Base-by-base conservation (phyloP, 2,888 invertebrate species). In the Tromatobia lineatoria region DNA sequence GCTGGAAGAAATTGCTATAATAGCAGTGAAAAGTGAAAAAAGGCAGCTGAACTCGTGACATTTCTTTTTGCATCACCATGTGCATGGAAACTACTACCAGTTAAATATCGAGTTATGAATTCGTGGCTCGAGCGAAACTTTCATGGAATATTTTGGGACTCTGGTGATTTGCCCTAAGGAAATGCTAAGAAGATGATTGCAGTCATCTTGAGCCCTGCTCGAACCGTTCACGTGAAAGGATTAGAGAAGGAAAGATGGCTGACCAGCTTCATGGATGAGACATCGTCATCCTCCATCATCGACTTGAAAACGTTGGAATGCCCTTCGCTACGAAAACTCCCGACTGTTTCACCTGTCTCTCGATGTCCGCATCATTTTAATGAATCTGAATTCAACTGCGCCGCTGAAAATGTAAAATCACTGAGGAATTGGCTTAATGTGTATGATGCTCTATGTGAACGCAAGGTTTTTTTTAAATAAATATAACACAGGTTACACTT, bases 41-140 rank as follows among this genome's bases (percentile, higher is more conserved):
- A 8, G 15, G 4, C n/a, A n/a, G 23, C 3, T 25, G 38, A 57
- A 15, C 64, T 50, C 3, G 25, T 54, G 38, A 75, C 52, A 13
- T n/a, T 83, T 10, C 38, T 82, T 23, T 77, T 85, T 45, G 29
- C 74, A 57, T 29, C 77, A 25, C 77, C 77, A 1, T 52, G 13
- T 13, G 0, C 34, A 4, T 34, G 34, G 34, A 34, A 4, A 4
- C 4, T 7, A 7, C 34, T 34, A 34, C 34, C 34, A 34, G 34
- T 7, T 4, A 34, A 4, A 7, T 34, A 34, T 34, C 4, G 0
- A 4, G 34, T 7, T 7, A 34, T 7, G 34, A 80, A 80, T 61
- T 1, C 52, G 20, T 83, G 83, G 69, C 13, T 82, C 25, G n/a
- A 11, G 20, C 45, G 66, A 8, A 70, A 76, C 23, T 80, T 50